Percentiles rank a stretch among this genome's conserved stretches.
These are phyloP conservation scores for Prietella phreatophila DNA, from an alignment of 2,113 vertebrate genomes.

Conservation along the genomic window DNA sequence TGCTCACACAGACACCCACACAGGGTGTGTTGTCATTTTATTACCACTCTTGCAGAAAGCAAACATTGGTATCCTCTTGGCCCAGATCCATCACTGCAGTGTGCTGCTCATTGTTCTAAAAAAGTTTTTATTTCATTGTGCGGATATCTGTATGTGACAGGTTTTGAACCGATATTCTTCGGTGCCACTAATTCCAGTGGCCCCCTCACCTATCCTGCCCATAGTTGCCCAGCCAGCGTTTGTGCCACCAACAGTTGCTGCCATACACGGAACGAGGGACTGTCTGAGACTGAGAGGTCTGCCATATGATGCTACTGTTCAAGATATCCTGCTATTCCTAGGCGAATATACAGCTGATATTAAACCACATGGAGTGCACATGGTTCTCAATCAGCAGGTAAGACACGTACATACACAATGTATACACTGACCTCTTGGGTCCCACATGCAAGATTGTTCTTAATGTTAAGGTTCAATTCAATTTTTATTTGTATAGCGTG, in stretches of 20 bases:
- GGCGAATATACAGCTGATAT: conserved; percentile 91
- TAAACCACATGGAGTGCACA: conserved; percentile 91
- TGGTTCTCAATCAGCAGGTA: conserved; percentile 98
- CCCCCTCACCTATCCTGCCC: conserved; percentile 80
- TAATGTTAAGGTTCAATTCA: neutral
- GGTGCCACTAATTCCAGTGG: conserved; percentile 82
- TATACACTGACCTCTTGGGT: neutral
- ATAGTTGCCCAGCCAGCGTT: conserved; percentile 82
- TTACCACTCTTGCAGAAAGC: conserved; percentile 37
- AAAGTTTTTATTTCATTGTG: neutral
- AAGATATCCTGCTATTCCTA: conserved; percentile 92
- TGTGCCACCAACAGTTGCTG: conserved; percentile 67
- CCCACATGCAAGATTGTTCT: neutral
- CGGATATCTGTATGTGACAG: conserved; percentile 63
- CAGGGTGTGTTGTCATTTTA: conserved; percentile 20
- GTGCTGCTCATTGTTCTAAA: neutral
- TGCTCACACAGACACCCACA: neutral
- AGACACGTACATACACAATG: conserved; percentile 18
- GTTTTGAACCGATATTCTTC: conserved; percentile 92
- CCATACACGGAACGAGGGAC: conserved; percentile 72
- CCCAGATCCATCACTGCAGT: conserved; percentile 20
- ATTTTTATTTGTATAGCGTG: too few species aligned
- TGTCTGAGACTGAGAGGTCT: conserved; percentile 89
- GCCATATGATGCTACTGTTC: conserved; percentile 89
- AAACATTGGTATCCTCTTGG: conserved; percentile 52